Base-by-base conservation (phyloP, 2,888 invertebrate species). In the Folsomia candida region DNA sequence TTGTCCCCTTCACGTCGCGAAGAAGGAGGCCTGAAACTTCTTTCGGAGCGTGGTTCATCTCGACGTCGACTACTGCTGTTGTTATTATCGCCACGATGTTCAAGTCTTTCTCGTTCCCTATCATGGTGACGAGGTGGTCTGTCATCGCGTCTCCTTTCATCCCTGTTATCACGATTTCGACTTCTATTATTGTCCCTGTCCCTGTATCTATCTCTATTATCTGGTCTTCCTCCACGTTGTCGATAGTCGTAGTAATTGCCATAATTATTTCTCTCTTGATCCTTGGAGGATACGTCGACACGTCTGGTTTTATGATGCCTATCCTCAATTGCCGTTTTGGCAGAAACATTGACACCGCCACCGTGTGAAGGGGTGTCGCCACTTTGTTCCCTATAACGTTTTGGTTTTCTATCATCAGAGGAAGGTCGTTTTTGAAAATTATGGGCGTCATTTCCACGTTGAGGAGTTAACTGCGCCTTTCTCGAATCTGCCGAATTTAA, bases 341-440 rank as follows among this genome's bases (percentile, higher is more conserved):
- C 93, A 81, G 89, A 89, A 69, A 89, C 88, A 28, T 92, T 92
- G 25, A 97, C 91, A 3, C 97, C 97, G 2, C 96, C 97, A 0
- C 96, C 94, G 81, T 97, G 90, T 0, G 96, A 92, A 0, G 97
- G 97, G 0, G 97, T 97, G 84, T 97, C 97, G 80, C 91, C 90
- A 80, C 90, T 88, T 14, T 89, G 87, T 63, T 88, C 86, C 62
- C 97, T 87, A 81, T 95, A 92, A 82, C 92, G 90, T 61, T 91
- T 29, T 61, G 91, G 27, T 65, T 74, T 74, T 51, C 73, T 71
- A 0, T 73, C 76, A 11, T 74, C 72, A 20, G 69, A 66, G 2
- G 67, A 62, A 9, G 68, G 62, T 25, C 68, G 70, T 28, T 68
- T 73, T 0, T 66, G 71, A 58, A 76, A 76, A 61, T 51, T 62